Evolutionary conservation across 2,888 invertebrate species (phyloP).

Genomic region (Biston stratarius): DNA sequence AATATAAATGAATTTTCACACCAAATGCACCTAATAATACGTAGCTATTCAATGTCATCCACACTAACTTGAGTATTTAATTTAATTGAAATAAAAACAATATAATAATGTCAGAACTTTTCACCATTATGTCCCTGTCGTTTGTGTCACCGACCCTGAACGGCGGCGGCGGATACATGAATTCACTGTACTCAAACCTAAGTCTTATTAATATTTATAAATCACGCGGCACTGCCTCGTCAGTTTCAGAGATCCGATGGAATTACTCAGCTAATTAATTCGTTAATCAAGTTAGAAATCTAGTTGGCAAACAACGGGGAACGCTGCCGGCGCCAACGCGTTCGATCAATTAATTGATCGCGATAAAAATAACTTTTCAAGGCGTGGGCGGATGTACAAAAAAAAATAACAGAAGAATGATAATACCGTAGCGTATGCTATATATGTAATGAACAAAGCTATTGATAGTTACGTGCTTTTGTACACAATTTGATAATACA

Average conservation of each 20-base stretch:
- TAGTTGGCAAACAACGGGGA: conserved; percentile 61
- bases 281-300: conserved; percentile 68
- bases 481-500: no score
- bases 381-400: background rate
- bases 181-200: background rate
- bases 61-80: no score
- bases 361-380: conserved; percentile 52
- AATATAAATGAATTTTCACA: no score
- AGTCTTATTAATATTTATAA: conserved; percentile 47
- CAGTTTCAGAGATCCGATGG: conserved; percentile 60
- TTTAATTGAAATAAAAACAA: no score
- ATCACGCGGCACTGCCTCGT: conserved; percentile 52
- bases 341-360: conserved; percentile 47
- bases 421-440: no score
- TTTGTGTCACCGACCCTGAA: no score
- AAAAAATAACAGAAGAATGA: background rate
- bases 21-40: no score
- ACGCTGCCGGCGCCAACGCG: conserved; percentile 47
- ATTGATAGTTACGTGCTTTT: no score
- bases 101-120: no score
- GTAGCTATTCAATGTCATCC: no score
- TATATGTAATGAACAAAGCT: no score
- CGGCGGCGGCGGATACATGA: background rate
- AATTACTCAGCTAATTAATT: conserved; percentile 66
- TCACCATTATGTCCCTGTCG: no score